phyloP scores from a whole-genome alignment of 2,113 vertebrate species.

The Cisticola juncidis region DNA sequence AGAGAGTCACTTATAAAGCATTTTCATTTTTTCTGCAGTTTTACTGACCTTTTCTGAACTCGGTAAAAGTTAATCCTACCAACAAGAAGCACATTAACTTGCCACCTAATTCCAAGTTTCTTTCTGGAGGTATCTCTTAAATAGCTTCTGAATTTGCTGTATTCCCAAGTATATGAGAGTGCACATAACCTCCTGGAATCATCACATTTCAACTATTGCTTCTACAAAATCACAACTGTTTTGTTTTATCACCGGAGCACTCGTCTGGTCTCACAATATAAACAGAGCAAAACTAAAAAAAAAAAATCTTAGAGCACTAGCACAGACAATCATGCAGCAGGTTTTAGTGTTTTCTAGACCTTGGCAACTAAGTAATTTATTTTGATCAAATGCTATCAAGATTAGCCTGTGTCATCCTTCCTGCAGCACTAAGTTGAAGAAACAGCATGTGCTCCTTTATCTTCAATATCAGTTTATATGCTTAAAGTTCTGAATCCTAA shows the following conservation, averaged over 20 bases:
- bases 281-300: neutral
- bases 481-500: neutral
- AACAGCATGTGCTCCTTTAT: neutral
- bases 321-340: neutral
- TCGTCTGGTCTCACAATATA: neutral
- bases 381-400: neutral
- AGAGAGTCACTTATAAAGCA: neutral
- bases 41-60: neutral
- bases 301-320: neutral
- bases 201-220: neutral
- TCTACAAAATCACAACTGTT: neutral
- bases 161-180: neutral
- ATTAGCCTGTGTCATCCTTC: neutral
- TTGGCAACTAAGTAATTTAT: neutral
- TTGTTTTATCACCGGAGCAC: neutral
- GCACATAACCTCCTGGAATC: neutral
- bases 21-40: neutral
- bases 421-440: neutral
- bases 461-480: neutral
- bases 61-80: neutral
- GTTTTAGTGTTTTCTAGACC: neutral
- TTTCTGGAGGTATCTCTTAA: neutral
- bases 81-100: neutral
- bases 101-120: neutral
- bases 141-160: neutral